phyloP scores from a whole-genome alignment of 2,888 invertebrate genomes.

The Pheosia tremula region DNA sequence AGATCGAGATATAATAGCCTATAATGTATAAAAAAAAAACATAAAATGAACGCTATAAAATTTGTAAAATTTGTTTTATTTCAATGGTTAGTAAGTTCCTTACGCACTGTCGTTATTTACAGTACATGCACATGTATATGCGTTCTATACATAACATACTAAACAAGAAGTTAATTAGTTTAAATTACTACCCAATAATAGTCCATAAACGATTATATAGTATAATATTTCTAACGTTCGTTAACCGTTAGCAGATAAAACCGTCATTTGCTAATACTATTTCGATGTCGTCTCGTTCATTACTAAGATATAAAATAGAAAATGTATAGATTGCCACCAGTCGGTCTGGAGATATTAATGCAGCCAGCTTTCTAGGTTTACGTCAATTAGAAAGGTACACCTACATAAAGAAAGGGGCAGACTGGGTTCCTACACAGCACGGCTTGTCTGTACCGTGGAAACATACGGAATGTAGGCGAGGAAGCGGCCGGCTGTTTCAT shows the following conservation, averaged over 20 bases:
- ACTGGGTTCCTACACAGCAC: conserved; percentile 18
- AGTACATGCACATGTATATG: too few species aligned
- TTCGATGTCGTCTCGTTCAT: conserved; percentile 18
- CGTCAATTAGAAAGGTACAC: conserved; percentile 51
- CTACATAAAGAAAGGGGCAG: conserved; percentile 39
- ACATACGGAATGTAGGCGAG: neutral
- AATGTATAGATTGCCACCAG: conserved; percentile 16
- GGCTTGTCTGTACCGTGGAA: neutral
- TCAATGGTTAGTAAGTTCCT: too few species aligned
- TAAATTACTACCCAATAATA: too few species aligned
- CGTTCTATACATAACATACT: too few species aligned
- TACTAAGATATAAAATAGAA: conserved; percentile 30
- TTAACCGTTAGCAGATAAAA: neutral
- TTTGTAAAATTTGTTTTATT: too few species aligned
- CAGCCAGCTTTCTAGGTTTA: conserved; percentile 49
- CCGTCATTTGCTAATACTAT: neutral
- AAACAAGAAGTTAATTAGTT: too few species aligned
- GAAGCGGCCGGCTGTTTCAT: neutral
- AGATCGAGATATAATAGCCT: too few species aligned
- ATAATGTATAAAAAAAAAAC: too few species aligned
- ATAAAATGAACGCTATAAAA: too few species aligned
- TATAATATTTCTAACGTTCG: too few species aligned
- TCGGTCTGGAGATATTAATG: conserved; percentile 32
- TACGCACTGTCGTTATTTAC: too few species aligned
- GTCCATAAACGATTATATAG: too few species aligned